Percentiles rank a stretch among this genome's conserved stretches.
Evolutionary conservation across 2,888 invertebrate genomes (phyloP).

Genomic region (Axea sp.): DNA sequence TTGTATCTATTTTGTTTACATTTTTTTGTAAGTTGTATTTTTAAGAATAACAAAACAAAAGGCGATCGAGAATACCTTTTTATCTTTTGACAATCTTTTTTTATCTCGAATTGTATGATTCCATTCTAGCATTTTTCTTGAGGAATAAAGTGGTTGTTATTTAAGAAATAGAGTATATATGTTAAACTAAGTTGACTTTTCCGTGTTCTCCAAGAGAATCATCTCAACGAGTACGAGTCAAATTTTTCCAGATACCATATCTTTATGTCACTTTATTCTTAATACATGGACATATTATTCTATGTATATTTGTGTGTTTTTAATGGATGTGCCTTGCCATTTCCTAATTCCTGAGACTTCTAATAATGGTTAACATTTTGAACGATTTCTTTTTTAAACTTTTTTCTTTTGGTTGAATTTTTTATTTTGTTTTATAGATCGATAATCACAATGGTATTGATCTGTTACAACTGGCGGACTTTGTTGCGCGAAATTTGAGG

Average conservation of each 20-base stretch:
- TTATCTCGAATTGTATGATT: constrained; percentile 60
- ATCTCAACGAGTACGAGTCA: constrained; percentile 58
- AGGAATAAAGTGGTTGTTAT: constrained; percentile 66
- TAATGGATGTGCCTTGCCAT: constrained; percentile 22
- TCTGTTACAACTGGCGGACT: constrained; percentile 65
- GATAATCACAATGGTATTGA: constrained; percentile 44
- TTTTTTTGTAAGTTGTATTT: no score
- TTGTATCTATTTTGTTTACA: constrained; percentile 1
- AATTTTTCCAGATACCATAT: constrained; percentile 69
- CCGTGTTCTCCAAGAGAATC: constrained; percentile 36
- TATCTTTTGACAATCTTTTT: constrained; percentile 7
- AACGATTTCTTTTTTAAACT: constrained; percentile 14
- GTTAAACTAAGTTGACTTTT: constrained; percentile 65
- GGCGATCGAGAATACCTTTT: constrained; percentile 23
- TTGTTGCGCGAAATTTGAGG: constrained; percentile 63
- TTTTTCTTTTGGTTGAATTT: constrained; percentile 9
- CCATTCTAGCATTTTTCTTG: constrained; percentile 68
- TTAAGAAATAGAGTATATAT: constrained; percentile 62
- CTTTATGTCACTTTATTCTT: constrained; percentile 73
- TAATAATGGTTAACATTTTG: constrained; percentile 71
- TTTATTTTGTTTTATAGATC: constrained; percentile 18
- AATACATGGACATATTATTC: constrained; percentile 71
- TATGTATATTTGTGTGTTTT: constrained; percentile 25
- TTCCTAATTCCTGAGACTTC: no score
- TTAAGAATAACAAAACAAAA: no score